phyloP scores from a whole-genome alignment of 2,113 vertebrate genomes.

The Catharus fuscescens region DNA sequence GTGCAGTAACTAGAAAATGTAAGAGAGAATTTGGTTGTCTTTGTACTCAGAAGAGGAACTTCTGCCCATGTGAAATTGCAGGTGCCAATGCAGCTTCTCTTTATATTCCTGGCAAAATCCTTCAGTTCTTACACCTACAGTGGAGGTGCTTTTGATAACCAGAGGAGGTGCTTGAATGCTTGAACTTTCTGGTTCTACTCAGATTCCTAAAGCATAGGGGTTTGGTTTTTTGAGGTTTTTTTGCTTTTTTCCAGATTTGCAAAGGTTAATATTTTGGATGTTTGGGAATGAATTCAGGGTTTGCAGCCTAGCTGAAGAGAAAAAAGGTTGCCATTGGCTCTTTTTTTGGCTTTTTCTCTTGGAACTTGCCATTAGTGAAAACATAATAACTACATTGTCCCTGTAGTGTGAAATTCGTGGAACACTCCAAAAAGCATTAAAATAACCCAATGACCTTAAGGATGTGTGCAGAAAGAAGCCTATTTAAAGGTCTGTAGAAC shows the following conservation, averaged over 20 bases:
- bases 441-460: slow-evolving; percentile 4
- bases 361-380: neutral
- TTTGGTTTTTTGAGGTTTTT: neutral
- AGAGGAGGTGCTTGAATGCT: neutral
- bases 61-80: neutral
- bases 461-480: neutral
- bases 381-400: neutral
- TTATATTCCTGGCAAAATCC: neutral
- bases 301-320: neutral
- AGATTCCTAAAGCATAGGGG: neutral
- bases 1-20: neutral
- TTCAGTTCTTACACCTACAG: neutral
- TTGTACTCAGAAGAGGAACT: neutral
- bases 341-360: neutral
- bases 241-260: neutral
- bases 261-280: neutral
- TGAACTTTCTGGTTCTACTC: neutral
- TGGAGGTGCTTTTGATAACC: neutral
- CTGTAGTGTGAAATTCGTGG: neutral
- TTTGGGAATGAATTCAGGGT: neutral
- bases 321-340: neutral
- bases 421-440: slow-evolving; percentile 22
- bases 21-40: neutral
- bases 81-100: neutral
- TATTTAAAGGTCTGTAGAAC: neutral